These are phyloP conservation scores for Prolemur simus DNA, from an alignment of 2,113 vertebrate species.

Conservation along the genomic window DNA sequence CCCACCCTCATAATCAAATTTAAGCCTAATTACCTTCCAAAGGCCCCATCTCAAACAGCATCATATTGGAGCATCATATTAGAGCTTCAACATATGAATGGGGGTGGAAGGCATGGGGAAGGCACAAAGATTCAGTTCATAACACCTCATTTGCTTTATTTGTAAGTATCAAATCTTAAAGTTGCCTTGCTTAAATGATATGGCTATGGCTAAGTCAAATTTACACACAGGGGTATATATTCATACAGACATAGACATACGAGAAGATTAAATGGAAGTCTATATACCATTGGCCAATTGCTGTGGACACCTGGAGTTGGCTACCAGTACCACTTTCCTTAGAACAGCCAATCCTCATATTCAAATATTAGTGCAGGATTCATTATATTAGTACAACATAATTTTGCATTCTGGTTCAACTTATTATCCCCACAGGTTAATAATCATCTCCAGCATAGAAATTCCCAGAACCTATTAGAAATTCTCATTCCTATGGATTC, in stretches of 20 bases:
- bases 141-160: not conserved
- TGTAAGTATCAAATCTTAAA: not conserved
- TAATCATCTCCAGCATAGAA: not conserved
- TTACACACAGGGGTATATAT: not conserved
- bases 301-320: not conserved
- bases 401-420: not conserved
- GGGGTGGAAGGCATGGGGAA: not conserved
- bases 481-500: not conserved
- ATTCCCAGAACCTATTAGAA: not conserved
- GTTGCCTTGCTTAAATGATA: not conserved
- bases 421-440: not conserved
- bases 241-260: not conserved
- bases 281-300: not conserved
- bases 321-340: not conserved
- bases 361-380: not conserved
- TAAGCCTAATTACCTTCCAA: not conserved
- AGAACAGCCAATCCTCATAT: not conserved
- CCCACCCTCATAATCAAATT: not conserved
- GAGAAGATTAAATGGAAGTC: not conserved
- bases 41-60: not conserved
- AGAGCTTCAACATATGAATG: no score
- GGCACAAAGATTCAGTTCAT: not conserved
- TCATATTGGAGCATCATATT: not conserved
- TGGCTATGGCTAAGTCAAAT: not conserved
- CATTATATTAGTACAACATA: not conserved